phyloP scores from a whole-genome alignment of 2,888 invertebrate genomes.

The Adela reaumurella region DNA sequence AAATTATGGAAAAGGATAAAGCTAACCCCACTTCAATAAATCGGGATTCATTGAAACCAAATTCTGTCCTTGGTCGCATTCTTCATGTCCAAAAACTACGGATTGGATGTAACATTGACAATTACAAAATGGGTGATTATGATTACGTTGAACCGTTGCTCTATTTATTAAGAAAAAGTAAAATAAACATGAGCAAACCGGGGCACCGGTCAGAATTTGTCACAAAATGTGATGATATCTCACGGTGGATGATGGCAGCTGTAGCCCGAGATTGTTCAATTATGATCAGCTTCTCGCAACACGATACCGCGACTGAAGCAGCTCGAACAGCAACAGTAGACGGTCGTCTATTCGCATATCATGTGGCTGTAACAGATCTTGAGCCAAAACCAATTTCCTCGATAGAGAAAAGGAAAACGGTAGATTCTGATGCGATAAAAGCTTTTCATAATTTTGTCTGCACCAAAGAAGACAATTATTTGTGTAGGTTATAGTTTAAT shows the following conservation, averaged over 20 bases:
- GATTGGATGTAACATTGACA: neutral
- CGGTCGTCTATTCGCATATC: conserved; percentile 37
- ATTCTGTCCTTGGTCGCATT: neutral
- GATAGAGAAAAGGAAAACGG: conserved; percentile 27
- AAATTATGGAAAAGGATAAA: too few species aligned
- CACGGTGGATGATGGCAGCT: conserved; percentile 51
- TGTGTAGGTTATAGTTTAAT: too few species aligned
- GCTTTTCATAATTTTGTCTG: neutral
- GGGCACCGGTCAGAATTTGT: too few species aligned
- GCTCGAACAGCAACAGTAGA: conserved; percentile 25
- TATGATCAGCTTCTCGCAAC: conserved; percentile 57
- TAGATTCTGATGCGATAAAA: conserved; percentile 15
- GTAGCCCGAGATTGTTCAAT: conserved; percentile 69
- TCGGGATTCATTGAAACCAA: neutral
- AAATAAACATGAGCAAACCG: too few species aligned
- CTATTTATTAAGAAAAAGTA: neutral
- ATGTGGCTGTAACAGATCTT: conserved; percentile 61
- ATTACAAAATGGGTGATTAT: conserved; percentile 11
- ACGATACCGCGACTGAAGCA: conserved; percentile 19
- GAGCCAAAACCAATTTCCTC: conserved; percentile 59
- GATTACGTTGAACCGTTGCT: conserved; percentile 21
- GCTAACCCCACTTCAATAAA: too few species aligned
- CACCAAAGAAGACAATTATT: too few species aligned
- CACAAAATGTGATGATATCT: conserved; percentile 13
- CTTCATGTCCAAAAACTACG: conserved; percentile 26